Conservation (phyloP, 2,113 vertebrate species). For the Lophochroa leadbeateri region DNA sequence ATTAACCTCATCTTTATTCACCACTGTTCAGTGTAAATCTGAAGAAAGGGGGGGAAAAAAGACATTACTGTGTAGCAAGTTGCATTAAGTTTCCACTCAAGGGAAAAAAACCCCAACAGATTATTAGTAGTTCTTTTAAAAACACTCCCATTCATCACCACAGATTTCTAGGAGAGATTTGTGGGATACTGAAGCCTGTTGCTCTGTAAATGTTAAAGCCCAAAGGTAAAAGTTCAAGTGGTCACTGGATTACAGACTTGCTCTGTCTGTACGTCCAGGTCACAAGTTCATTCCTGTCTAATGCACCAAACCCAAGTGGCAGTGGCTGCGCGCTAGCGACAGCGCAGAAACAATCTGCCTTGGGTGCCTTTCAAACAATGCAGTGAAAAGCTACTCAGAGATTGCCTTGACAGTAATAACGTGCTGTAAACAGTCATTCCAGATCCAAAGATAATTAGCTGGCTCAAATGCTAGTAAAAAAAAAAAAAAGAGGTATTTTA, state of each 20-base stretch:
- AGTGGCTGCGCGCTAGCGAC: background rate
- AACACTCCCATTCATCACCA: background rate
- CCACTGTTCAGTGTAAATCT: background rate
- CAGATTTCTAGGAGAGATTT: background rate
- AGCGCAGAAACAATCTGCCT: background rate
- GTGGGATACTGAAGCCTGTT: background rate
- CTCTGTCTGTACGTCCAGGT: background rate
- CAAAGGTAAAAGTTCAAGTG: conserved; percentile 46
- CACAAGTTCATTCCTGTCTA: background rate
- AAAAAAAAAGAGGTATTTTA: background rate
- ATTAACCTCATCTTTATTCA: conserved; percentile 67
- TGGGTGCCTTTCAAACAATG: background rate
- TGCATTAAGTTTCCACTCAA: background rate
- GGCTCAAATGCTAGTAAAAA: background rate
- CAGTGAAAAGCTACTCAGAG: background rate
- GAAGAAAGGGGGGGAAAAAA: background rate
- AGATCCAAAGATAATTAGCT: background rate
- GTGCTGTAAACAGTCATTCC: background rate
- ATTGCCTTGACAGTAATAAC: background rate
- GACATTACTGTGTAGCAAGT: background rate
- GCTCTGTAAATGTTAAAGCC: background rate
- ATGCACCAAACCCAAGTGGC: background rate
- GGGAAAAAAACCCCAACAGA: background rate
- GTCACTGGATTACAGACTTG: background rate
- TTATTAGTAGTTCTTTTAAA: background rate